Evolutionary conservation across 2,888 invertebrate species (phyloP), one percentile per base, ranked within the genome.

Genomic region (Exephanes ischioxanthus): DNA sequence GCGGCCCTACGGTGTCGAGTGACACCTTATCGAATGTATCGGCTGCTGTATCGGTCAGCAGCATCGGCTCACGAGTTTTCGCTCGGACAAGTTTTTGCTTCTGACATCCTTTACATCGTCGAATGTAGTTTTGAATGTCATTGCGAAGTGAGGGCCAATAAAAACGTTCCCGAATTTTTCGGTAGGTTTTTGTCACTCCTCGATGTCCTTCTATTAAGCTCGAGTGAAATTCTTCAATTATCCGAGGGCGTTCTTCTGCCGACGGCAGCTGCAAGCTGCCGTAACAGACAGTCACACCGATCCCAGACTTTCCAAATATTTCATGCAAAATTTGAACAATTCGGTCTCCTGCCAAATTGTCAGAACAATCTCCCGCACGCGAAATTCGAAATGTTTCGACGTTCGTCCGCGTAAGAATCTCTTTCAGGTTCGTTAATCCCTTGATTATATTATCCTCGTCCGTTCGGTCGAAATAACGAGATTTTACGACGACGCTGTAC

Each of bases 141-240:
- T 76, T n/a, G 2, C 61, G 79, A 73, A 90, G 83, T 0, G 76
- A 80, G 3, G 80, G 81, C 89, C 89, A 89, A 30, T 80, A 83
- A 37, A 82, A 88, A 1, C 63, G 22, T 63, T 86, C 67, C 0
- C 84, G 30, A 19, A 89, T 83, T 37, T 84, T 53, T 3, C 75
- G 51, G 16, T 75, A 84, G 0, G 89, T 90, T 48, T 87, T 87
- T 7, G 83, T 80, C 0, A 87, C 73, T 1, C 90, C 90, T 55
- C 84, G 87, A 55, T 91, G 90, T 3, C 89, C 88, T 6, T 86
- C 85, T 14, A 86, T 66, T 7, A 80, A 41, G 9, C 84, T 82
- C 5, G 41, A 55, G 2, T 61, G 26, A 22, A 22, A 55, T 55
- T 55, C 55, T 0, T 55, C 19, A 2, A 55, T 55, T n/a, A 55